Percentiles rank a stretch among this genome's conserved stretches.
These are phyloP conservation scores for Erythrolamprus reginae DNA, from an alignment of 2,113 vertebrate species.

Conservation along the genomic window DNA sequence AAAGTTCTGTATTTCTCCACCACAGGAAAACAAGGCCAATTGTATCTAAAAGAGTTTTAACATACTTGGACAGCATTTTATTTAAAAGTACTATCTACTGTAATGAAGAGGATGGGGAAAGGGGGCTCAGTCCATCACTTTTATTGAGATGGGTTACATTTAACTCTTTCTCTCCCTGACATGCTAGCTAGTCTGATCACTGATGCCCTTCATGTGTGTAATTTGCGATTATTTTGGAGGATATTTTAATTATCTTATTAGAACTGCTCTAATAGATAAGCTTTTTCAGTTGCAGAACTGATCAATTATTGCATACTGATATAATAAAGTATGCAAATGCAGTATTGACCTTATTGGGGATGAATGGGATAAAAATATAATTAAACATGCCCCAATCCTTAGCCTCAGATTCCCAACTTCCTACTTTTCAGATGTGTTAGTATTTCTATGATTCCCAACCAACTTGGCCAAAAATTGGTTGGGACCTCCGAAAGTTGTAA, in stretches of 20 bases:
- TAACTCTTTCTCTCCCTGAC: too few species aligned
- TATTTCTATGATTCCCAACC: neutral
- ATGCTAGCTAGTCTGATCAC: neutral
- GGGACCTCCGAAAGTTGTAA: neutral
- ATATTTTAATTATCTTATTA: neutral
- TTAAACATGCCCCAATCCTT: neutral
- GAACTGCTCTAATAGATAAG: neutral
- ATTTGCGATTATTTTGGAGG: neutral
- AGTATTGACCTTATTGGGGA: neutral
- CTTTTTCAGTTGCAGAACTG: neutral
- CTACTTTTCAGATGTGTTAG: neutral
- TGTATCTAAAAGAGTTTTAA: neutral
- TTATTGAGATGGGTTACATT: neutral
- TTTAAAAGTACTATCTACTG: neutral
- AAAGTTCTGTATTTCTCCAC: neutral
- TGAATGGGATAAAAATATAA: neutral
- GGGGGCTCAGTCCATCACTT: neutral
- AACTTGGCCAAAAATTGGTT: neutral
- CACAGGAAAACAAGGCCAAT: neutral
- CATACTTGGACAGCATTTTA: neutral
- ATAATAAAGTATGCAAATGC: neutral
- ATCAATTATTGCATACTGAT: neutral
- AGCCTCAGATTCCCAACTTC: neutral
- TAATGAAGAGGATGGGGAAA: neutral
- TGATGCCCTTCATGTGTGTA: neutral